Percentiles rank a stretch among this genome's conserved stretches.
These are phyloP conservation scores for Pocillopora verrucosa DNA, from an alignment of 64 coral and sea anemone species.

Conservation along the genomic window DNA sequence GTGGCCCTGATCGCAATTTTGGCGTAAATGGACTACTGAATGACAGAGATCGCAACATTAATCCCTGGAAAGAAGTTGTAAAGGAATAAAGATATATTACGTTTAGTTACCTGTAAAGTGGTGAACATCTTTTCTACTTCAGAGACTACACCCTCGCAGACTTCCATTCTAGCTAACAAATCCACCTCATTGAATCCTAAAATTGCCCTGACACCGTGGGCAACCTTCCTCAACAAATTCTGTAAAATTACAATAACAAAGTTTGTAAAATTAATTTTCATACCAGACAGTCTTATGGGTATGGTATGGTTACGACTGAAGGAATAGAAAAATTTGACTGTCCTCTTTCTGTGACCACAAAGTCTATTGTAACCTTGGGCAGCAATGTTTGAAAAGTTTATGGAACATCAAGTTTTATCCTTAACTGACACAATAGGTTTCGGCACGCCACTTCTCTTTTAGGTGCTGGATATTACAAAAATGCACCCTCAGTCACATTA, in stretches of 20 bases:
- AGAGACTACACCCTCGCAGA: slow-evolving; percentile 11
- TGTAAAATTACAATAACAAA: neutral
- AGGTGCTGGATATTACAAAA: too few species aligned
- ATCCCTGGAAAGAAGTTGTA: neutral
- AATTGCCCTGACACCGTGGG: neutral
- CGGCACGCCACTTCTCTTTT: too few species aligned
- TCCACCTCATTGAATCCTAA: slow-evolving; percentile 14
- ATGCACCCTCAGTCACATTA: too few species aligned
- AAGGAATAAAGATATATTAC: neutral
- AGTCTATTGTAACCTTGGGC: too few species aligned
- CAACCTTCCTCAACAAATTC: slow-evolving; percentile 48
- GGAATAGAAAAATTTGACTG: too few species aligned
- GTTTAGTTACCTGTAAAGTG: neutral
- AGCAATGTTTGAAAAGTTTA: too few species aligned
- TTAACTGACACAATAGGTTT: too few species aligned
- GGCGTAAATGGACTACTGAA: neutral
- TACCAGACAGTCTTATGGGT: neutral
- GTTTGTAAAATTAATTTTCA: neutral
- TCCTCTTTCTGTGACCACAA: too few species aligned
- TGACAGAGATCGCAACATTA: neutral
- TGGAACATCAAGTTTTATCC: too few species aligned
- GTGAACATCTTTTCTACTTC: slow-evolving; percentile 41
- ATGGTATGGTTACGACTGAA: too few species aligned
- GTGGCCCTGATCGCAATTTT: too few species aligned
- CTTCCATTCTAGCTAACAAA: slow-evolving; percentile 22